Base-by-base conservation (phyloP, 1,140 invertebrate species). In the Drosophila yakuba region DNA sequence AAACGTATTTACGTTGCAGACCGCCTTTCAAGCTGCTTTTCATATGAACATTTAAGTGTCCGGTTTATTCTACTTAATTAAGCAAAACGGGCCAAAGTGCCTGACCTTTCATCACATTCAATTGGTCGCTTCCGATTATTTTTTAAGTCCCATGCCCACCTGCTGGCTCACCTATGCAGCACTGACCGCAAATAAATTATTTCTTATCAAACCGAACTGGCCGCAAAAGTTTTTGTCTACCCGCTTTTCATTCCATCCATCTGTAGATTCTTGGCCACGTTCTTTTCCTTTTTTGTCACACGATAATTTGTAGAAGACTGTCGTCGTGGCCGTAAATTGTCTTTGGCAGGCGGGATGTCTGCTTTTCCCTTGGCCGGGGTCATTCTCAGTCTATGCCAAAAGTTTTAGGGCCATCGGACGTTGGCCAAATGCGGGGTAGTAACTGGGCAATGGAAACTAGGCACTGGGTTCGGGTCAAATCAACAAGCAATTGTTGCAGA, bases 401-500 rank as follows among this genome's bases (percentile, higher is more conserved):
- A 85, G 62, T 85, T 85, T 60, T 52, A 17, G 68, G 57, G n/a
- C 45, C 52, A 67, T 57, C 60, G 73, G 57, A 51, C 78, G 59
- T 61, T 80, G 73, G 15, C 25, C 20, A 20, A 41, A n/a, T 47
- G 14, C 15, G 39, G 20, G 15, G 15, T 15, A 5, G 32, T 0
- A 32, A 10, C 32, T 32, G 32, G 32, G 32, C 32, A 20, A 20
- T 20, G 20, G 20, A 20, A 8, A 32, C 32, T 28, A 39, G 15
- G 52, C 32, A 32, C 32, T 28, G 47, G 15, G 52, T 35, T 35
- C 58, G 78, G 75, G 74, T 76, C 82, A 85, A 85, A 85, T 85
- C 81, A 85, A 85, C 81, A 85, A 85, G 82, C 81, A 85, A 85
- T 85, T 85, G 81, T 85, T 85, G 78, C 81, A 78, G 81, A 80